A percentile compares a stretch with the other conserved stretches of the same genome.
Evolutionary conservation across 2,888 invertebrate genomes (phyloP).

Genomic region (Euphydryas editha): DNA sequence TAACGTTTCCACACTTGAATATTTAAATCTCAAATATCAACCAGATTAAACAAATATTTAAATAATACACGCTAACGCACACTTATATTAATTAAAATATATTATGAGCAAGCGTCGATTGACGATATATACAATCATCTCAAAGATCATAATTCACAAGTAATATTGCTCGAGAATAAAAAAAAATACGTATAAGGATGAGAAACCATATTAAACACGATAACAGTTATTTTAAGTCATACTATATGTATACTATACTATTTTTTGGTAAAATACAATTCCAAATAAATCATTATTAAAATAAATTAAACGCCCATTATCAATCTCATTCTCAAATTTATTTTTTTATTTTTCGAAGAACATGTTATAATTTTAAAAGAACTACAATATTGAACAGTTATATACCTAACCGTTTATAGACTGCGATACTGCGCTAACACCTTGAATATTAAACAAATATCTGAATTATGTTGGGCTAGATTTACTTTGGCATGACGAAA

Average conservation of each 20-base stretch:
- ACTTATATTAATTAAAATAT: conserved; percentile 7
- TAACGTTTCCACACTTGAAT: conserved; percentile 30
- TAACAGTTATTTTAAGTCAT: no score
- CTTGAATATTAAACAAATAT: conserved; percentile 25
- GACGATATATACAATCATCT: neutral
- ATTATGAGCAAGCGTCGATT: neutral
- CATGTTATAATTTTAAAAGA: no score
- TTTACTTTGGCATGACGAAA: conserved; percentile 36
- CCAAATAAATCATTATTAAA: neutral
- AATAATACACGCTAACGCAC: conserved; percentile 19
- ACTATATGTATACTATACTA: no score
- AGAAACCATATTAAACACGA: no score
- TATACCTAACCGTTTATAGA: neutral
- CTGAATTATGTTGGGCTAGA: conserved; percentile 24
- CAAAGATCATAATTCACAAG: neutral
- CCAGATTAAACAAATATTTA: conserved; percentile 18
- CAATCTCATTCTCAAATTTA: neutral
- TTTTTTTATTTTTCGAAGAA: no score
- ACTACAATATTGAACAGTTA: neutral
- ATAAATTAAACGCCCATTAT: neutral
- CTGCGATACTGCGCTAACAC: neutral
- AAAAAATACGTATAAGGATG: neutral
- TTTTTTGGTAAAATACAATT: no score
- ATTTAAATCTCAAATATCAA: conserved; percentile 21
- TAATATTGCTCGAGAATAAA: neutral